phyloP scores from a whole-genome alignment of 2,113 vertebrate genomes.

The Neolamprologus brichardi region DNA sequence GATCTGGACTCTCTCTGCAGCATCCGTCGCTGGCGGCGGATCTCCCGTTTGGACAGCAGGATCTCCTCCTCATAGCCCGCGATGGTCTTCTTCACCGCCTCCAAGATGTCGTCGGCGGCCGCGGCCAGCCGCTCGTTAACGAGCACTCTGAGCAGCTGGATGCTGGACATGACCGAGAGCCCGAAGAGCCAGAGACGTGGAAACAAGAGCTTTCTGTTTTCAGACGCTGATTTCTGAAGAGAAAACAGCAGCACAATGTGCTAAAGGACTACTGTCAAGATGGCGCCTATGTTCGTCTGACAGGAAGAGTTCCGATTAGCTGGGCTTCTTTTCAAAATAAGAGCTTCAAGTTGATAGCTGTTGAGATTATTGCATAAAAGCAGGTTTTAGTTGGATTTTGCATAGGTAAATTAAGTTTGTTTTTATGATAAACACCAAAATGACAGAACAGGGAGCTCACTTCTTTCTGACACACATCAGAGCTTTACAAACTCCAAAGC shows the following conservation, averaged over 20 bases:
- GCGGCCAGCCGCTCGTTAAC: conserved; percentile 33
- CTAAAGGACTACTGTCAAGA: background rate
- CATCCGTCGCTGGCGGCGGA: conserved; percentile 11
- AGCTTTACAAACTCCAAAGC: background rate
- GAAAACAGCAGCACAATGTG: background rate
- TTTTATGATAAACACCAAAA: background rate
- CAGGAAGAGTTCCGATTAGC: background rate
- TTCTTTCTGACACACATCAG: background rate
- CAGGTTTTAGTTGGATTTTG: background rate
- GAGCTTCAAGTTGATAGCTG: background rate
- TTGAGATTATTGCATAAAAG: background rate
- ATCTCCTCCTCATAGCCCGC: conserved; percentile 39
- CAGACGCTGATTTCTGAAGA: background rate
- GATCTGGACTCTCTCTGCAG: background rate
- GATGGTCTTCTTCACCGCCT: conserved; percentile 25
- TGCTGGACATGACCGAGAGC: conserved; percentile 7
- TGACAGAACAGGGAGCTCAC: background rate
- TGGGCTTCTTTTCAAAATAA: background rate
- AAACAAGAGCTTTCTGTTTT: background rate
- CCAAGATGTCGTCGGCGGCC: conserved; percentile 45
- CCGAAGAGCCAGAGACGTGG: background rate
- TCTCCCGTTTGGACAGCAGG: conserved; percentile 7
- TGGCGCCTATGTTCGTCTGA: background rate
- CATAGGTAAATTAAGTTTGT: background rate
- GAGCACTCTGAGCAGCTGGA: conserved; percentile 13